Evolutionary conservation across 2,113 vertebrate species (phyloP), one percentile per base, ranked within the genome.

Genomic region (Melanocharis versteri): DNA sequence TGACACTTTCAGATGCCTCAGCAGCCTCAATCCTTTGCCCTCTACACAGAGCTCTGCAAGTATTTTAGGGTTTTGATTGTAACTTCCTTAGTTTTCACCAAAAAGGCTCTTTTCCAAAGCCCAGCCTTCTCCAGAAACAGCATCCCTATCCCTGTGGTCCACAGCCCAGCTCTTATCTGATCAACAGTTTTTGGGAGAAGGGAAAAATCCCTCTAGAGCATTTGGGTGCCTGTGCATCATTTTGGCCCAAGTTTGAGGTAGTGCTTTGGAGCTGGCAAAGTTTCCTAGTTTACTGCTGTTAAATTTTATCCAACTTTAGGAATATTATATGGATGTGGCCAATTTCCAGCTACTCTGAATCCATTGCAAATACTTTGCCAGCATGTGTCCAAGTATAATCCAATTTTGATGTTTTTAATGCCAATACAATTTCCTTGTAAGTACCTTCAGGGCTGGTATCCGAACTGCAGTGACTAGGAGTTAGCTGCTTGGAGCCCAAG

Each of bases 221-320:
- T 83, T 72, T 69, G 30, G 75, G 58, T 73, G 60, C 50, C 72
- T 77, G 60, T 64, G 65, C 69, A 70, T 96, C 0, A 0, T 81
- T 93, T 75, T 89, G 89, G 83, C 80, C 56, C 57, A 64, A 27
- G 56, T 68, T 12, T 71, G 79, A 72, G 44, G 56, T 39, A 90
- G 35, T 64, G 45, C 66, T 93, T 86, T 83, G 54, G 47, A 83
- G 64, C 7, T 88, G 80, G 88, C 71, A 80, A 90, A 76, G 47
- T 83, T 66, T 95, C 64, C 76, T 92, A 64, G 90, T 95, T 92
- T 88, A 88, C 76, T 77, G 87, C 71, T 84, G 92, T 70, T 90
- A 90, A 88, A 93, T 94, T 92, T 83, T 89, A 90, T 86, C 86
- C 92, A 90, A 21, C 87, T 94, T 92, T 37, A 93, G 85, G 79